Evolutionary conservation across 2,888 invertebrate species (phyloP), one percentile per base, ranked within the genome.

Genomic region (Drosophila cracens): DNA sequence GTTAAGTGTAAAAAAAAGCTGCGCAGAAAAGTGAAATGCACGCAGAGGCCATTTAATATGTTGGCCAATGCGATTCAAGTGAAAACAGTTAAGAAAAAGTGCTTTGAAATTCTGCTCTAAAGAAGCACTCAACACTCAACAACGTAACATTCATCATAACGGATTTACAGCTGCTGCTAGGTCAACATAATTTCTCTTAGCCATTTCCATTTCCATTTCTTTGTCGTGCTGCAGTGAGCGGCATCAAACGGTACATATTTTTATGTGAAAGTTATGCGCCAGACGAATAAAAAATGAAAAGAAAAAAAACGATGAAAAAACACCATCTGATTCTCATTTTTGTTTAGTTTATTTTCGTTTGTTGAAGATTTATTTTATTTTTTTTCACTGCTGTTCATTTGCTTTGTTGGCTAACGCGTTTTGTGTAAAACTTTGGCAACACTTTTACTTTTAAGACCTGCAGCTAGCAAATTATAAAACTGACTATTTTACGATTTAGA

Each of bases 381-480:
- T 62, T 61, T 72, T 81, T 76, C 71, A 78, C 73, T 72, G 70
- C 64, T 78, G 36, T 53, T 70, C 33, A 25, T 64, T 74, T 78
- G 51, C 61, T 33, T 76, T 70, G 74, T 70, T 76, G 54, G 70
- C 67, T 74, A 87, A 87, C 88, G 81, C 73, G 79, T 79, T 85
- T 81, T 65, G 73, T 70, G 66, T 66, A 70, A 79, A 76, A 70
- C 79, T 67, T 76, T 83, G 64, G 75, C 82, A 80, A 81, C 80
- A 87, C 88, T 85, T 85, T 88, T 87, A 83, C 85, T 85, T 88
- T 72, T 70, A 59, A 59, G 54, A 40, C 60, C 65, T 72, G 64
- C 63, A 82, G 64, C 53, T 34, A 18, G 8, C 59, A 58, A 61
- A 60, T 63, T 43, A 66, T 54, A 65, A 67, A 65, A 67, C 58